Evolutionary conservation across 2,113 vertebrate species (phyloP).

Genomic region (Brachirus orientalis): DNA sequence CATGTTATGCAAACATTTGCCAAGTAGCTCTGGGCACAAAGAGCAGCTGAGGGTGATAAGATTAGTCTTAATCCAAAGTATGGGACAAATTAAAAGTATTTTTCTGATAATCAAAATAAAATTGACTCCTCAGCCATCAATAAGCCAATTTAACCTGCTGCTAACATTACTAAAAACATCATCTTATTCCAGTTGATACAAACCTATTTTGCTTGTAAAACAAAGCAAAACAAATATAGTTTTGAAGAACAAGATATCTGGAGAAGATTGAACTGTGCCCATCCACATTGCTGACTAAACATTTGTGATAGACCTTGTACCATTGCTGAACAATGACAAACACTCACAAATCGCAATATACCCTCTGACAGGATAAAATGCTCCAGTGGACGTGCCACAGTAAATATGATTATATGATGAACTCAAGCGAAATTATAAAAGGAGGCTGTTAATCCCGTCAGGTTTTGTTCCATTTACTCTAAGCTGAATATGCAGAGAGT

Average conservation of each 20-base stretch:
- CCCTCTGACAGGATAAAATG: conserved; percentile 7
- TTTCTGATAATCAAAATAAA: too few relatives aligned
- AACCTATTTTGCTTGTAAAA: too few relatives aligned
- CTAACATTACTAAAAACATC: too few relatives aligned
- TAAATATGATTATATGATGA: conserved; percentile 37
- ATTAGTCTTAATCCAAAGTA: neutral
- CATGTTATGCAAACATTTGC: too few relatives aligned
- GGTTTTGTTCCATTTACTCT: conserved; percentile 16
- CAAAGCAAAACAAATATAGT: too few relatives aligned
- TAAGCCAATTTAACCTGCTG: too few relatives aligned
- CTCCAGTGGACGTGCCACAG: conserved; percentile 7
- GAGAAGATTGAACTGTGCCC: too few relatives aligned
- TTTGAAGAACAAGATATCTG: too few relatives aligned
- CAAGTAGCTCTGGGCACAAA: neutral
- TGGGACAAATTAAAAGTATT: neutral
- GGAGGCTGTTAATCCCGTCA: conserved; percentile 23
- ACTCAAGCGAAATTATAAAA: conserved; percentile 14
- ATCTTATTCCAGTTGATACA: too few relatives aligned
- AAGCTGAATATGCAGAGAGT: neutral
- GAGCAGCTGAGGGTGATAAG: neutral
- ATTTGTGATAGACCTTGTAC: neutral
- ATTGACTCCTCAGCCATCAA: too few relatives aligned
- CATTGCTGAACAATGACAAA: conserved; percentile 10
- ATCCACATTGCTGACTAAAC: too few relatives aligned
- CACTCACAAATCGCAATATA: neutral